Base-by-base conservation (phyloP, 2,113 vertebrate genomes). In the Macquaria australasica region DNA sequence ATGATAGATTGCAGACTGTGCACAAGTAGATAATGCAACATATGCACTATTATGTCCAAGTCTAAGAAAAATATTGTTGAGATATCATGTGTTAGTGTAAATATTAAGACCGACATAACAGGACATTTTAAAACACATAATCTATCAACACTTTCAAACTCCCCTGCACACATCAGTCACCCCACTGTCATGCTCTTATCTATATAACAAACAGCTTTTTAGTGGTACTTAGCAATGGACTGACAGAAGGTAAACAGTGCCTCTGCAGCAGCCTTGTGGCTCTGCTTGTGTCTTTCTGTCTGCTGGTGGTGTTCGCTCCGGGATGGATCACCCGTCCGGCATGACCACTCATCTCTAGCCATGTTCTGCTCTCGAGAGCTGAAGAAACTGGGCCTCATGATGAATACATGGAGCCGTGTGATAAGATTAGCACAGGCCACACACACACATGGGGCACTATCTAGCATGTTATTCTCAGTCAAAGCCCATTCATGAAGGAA, bases 381-480 rank as follows among this genome's bases (percentile, higher is more conserved):
- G 37, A 85, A 79, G 85, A 85, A 85, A 91, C 63, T 16, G 82
- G 78, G 81, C 81, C 88, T 85, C 91, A 78, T 92, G 88, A 95
- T 92, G 89, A 94, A 92, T 71, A 84, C 82, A 82, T 84, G 73
- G 69, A 83, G 50, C 63, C 7, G 8, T 86, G 92, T 86, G 92
- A 94, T 95, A 91, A 94, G 93, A 94, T 94, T 92, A 94, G 71
- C 50, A 62, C 8, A 41, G 82, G 60, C 71, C 77, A 88, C 81
- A 87, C 81, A 88, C 69, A 63, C 77, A 85, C 84, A 87, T 18
- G 66, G 43, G 77, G 34, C 80, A 70, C 79, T 68, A 79, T 87
- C 64, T 75, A 12, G 70, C 63, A 53, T 79, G 84, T 81, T 89
- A 81, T 77, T 88, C 70, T 80, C 77, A 64, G 88, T 80, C 75